These are phyloP conservation scores for Calyptommatus sinebrachiatus DNA, from an alignment of 2,113 vertebrate species.

Conservation along the genomic window DNA sequence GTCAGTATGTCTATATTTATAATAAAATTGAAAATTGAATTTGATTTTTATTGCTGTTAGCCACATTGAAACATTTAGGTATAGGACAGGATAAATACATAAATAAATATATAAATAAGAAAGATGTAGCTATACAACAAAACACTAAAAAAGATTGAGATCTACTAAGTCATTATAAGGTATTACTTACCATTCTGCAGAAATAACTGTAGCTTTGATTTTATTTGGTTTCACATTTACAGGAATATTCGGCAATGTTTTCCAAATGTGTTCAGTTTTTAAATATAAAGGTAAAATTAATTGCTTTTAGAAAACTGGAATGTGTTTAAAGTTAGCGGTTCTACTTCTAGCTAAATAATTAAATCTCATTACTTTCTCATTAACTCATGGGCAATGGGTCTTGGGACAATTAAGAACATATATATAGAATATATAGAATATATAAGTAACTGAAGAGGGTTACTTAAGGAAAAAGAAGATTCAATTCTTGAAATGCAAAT, in stretches of 20 bases:
- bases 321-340: neutral
- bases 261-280: conserved; percentile 7
- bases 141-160: neutral
- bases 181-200: neutral
- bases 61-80: too few relatives aligned
- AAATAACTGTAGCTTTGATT: neutral
- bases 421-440: too few relatives aligned
- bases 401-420: too few relatives aligned
- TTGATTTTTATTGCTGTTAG: too few relatives aligned
- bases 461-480: too few relatives aligned
- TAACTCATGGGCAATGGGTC: neutral
- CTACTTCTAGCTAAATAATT: neutral
- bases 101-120: neutral
- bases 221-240: neutral
- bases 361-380: neutral
- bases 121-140: neutral
- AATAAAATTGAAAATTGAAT: neutral
- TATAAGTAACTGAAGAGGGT: too few relatives aligned
- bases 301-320: neutral
- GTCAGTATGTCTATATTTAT: neutral
- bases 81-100: too few relatives aligned
- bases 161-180: neutral
- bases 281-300: neutral
- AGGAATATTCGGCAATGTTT: conserved; percentile 11
- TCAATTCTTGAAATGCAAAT: too few relatives aligned